Evolutionary conservation across 2,113 vertebrate species (phyloP).

Genomic region (Drymodes brunneopygia): DNA sequence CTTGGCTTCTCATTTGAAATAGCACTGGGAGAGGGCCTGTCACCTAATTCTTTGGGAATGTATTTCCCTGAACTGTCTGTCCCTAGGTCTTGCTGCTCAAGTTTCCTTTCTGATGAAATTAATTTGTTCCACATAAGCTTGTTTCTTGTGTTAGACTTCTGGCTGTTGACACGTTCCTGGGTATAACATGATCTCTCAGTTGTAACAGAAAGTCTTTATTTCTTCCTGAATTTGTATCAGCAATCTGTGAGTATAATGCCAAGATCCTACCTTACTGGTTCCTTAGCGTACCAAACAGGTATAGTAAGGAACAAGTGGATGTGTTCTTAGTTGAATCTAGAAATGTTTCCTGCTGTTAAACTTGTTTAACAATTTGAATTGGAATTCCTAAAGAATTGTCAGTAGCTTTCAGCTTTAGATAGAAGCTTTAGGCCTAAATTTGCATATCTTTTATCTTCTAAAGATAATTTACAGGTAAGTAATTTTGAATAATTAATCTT

Average conservation of each 20-base stretch:
- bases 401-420: neutral
- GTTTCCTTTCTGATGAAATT: neutral
- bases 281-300: neutral
- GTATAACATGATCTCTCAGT: neutral
- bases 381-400: neutral
- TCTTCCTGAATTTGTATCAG: neutral
- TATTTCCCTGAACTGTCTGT: neutral
- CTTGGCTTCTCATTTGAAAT: neutral
- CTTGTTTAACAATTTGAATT: neutral
- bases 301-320: neutral
- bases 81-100: neutral
- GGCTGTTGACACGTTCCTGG: neutral
- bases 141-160: neutral
- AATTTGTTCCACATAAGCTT: neutral
- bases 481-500: neutral
- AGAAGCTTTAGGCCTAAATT: neutral
- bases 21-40: neutral
- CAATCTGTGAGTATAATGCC: neutral
- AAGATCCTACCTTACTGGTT: neutral
- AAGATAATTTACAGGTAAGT: conserved; percentile 2
- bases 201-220: neutral
- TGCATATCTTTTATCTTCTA: neutral
- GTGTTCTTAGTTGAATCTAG: neutral
- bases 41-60: neutral
- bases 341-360: neutral